A percentile compares a stretch with the other conserved stretches of the same genome.
Evolutionary conservation across 2,797 vertebrate species (phyloP).

Genomic region (Yasuhikotakia modesta): DNA sequence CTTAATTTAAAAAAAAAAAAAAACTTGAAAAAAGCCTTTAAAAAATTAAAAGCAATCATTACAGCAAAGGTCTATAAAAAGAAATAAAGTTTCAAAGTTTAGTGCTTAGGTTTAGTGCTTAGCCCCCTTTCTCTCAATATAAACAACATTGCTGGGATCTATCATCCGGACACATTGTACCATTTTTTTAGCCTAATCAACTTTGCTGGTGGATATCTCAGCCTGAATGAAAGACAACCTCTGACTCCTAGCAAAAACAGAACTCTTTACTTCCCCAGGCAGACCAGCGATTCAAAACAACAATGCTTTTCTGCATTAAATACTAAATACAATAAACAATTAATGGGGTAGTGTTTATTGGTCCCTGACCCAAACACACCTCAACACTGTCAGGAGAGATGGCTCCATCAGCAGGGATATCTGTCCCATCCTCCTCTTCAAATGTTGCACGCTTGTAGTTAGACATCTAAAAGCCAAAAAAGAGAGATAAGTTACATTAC

Average conservation of each 20-base stretch:
- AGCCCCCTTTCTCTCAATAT: background rate
- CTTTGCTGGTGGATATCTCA: background rate
- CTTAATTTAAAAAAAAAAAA: too few relatives aligned
- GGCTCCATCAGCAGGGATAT: conserved; percentile 77
- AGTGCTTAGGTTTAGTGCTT: too few relatives aligned
- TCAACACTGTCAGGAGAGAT: conserved; percentile 86
- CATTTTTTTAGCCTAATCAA: background rate
- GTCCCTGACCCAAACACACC: conserved; percentile 74
- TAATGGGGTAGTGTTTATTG: background rate
- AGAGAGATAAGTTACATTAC: background rate
- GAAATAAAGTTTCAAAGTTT: background rate
- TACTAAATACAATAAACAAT: background rate
- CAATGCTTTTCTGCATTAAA: background rate
- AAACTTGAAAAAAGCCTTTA: too few relatives aligned
- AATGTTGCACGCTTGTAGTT: conserved; percentile 92
- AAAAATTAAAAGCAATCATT: too few relatives aligned
- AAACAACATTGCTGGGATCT: too few relatives aligned
- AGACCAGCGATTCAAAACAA: background rate
- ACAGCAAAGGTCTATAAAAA: too few relatives aligned
- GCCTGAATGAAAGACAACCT: background rate
- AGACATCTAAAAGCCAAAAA: conserved; percentile 83
- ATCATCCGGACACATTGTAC: background rate
- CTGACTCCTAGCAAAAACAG: background rate
- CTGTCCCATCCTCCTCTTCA: conserved; percentile 87
- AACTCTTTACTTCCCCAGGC: too few relatives aligned